Conservation (phyloP, 2,888 invertebrate species). For the Xylota segnis region DNA sequence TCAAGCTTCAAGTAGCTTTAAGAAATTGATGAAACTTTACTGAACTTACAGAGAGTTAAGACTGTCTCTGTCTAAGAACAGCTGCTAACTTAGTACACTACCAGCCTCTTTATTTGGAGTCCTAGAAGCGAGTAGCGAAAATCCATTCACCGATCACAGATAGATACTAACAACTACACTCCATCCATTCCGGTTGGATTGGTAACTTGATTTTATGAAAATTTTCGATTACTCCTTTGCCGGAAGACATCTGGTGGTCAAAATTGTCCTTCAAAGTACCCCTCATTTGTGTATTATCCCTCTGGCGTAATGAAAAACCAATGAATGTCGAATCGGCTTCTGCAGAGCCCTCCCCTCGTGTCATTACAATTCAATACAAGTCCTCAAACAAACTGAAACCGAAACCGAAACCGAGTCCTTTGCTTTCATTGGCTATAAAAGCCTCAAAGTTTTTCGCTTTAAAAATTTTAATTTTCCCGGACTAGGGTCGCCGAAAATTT, state of each 20-base stretch:
- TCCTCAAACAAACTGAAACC: conserved; percentile 51
- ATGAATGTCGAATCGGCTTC: conserved; percentile 19
- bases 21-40: too few relatives aligned
- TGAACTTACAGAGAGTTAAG: too few relatives aligned
- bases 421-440: conserved; percentile 54
- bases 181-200: too few relatives aligned
- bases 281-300: neutral
- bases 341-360: neutral
- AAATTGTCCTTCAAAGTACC: neutral
- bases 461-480: conserved; percentile 60
- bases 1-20: too few relatives aligned
- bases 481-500: conserved; percentile 1
- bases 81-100: too few relatives aligned
- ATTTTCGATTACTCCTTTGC: too few relatives aligned
- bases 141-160: too few relatives aligned
- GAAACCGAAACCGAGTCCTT: conserved; percentile 1
- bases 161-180: too few relatives aligned
- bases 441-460: conserved; percentile 53
- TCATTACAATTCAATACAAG: conserved; percentile 66
- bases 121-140: too few relatives aligned
- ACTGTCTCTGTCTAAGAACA: too few relatives aligned
- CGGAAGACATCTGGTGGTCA: neutral
- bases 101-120: too few relatives aligned
- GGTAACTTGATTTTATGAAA: too few relatives aligned
- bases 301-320: neutral